Conservation (phyloP, 2,113 vertebrate genomes). For the Prionailurus bengalensis region DNA sequence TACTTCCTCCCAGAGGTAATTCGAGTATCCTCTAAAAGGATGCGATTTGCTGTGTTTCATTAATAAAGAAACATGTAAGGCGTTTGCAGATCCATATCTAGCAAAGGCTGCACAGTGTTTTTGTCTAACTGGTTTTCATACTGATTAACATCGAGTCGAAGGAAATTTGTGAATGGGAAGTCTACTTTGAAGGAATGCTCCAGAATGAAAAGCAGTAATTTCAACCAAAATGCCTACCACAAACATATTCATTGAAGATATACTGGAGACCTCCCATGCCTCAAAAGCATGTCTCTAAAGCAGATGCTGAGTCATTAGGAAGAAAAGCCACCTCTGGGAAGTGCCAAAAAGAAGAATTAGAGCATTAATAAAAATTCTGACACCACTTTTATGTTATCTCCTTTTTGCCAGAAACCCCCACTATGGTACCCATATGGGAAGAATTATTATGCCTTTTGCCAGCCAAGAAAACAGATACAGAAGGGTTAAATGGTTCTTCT, state of each 20-base stretch:
- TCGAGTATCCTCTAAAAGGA: neutral
- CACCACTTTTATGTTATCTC: neutral
- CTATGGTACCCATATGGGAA: neutral
- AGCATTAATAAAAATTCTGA: neutral
- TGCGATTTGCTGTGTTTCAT: neutral
- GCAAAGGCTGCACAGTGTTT: neutral
- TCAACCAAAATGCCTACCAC: neutral
- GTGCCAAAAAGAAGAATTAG: neutral
- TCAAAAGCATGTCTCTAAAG: constrained; percentile 16
- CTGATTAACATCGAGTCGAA: neutral
- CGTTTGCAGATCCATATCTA: fast-evolving
- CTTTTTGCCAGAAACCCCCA: neutral
- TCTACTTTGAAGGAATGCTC: neutral
- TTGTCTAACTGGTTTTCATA: neutral
- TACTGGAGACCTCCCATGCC: neutral
- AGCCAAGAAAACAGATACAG: neutral
- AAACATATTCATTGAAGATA: neutral
- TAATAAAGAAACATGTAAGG: neutral
- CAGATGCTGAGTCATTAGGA: neutral
- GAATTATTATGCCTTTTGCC: neutral
- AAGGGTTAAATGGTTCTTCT: neutral
- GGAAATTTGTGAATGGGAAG: neutral
- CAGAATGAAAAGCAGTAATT: neutral
- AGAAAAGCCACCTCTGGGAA: neutral
- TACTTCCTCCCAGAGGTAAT: constrained; percentile 46